Evolutionary conservation across 92 coral and sea anemone species (phyloP).

Genomic region (Diadumene lineata): DNA sequence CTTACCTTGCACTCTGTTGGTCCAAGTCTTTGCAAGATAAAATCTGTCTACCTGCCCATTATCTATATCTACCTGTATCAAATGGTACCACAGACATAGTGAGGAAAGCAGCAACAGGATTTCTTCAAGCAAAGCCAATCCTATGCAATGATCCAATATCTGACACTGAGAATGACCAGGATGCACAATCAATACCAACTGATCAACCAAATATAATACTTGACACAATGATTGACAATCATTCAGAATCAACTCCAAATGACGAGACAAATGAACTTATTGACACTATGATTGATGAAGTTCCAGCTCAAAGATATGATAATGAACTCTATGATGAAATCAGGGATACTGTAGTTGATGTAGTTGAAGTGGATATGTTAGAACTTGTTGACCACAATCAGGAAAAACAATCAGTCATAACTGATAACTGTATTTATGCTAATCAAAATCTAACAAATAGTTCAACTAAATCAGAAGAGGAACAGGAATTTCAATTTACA

Average conservation of each 20-base stretch:
- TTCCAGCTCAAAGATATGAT: neutral
- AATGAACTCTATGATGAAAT: neutral
- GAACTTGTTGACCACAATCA: neutral
- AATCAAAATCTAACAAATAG: neutral
- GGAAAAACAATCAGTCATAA: neutral
- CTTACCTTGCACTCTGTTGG: conserved; percentile 37
- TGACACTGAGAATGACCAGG: neutral
- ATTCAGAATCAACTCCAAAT: neutral
- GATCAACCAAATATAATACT: neutral
- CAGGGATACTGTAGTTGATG: neutral
- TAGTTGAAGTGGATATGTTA: neutral
- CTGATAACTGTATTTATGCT: neutral
- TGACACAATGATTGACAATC: neutral
- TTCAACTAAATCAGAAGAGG: no score
- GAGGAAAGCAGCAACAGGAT: conserved; percentile 10
- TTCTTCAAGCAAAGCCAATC: neutral
- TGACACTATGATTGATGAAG: neutral
- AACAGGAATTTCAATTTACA: neutral
- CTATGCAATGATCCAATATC: neutral
- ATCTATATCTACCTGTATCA: neutral
- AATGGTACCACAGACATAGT: neutral
- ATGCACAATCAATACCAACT: neutral
- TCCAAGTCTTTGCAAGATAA: conserved; percentile 13
- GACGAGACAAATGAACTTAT: neutral
- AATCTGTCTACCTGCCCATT: conserved; percentile 11